Base-by-base conservation (phyloP, 1,140 invertebrate species). In the Phortica variegata region DNA sequence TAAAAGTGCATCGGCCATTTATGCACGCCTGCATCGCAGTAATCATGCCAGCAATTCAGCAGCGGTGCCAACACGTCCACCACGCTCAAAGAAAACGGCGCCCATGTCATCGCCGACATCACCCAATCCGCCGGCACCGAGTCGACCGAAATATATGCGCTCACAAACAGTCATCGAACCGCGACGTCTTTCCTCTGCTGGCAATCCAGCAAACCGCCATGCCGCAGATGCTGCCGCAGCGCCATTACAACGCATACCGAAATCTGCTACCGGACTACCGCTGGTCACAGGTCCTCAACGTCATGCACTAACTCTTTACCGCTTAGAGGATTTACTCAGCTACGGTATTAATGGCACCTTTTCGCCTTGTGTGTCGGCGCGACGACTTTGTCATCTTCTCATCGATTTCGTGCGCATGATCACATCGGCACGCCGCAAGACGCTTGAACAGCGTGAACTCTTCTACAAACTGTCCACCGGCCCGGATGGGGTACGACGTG, bases 361-460 rank as follows among this genome's bases (percentile, higher is more conserved):
- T 71, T 65, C 73, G 60, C 60, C 80, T 43, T 80, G 81, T 52
- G 57, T 60, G 12, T 79, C 79, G 17, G 82, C 86, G 3, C 81
- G 82, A 62, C 80, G 83, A 45, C 77, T 93, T 0, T 92, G 90
- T 54, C 82, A 87, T 61, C 80, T 86, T 54, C 77, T 93, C 20
- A 78, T 93, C 34, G 87, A 89, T 71, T 92, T 92, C 77, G 88
- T 87, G 1, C 82, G 86, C 32, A 83, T 84, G 69, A 83, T 88
- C 50, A 91, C 87, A 17, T 84, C 85, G 3, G 90, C 89, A 1
- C 90, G 92, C 58, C 76, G 90, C 51, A 80, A 85, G 34, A 87
- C 90, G 12, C 76, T 93, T 13, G 90, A 93, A 74, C 89, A 93
- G 63, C 82, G 83, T 7, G 90, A 92, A 55, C 77, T 93, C 10